Evolutionary conservation across 2,113 vertebrate genomes (phyloP), one percentile per base, ranked within the genome.

Genomic region (Urocitellus parryii): DNA sequence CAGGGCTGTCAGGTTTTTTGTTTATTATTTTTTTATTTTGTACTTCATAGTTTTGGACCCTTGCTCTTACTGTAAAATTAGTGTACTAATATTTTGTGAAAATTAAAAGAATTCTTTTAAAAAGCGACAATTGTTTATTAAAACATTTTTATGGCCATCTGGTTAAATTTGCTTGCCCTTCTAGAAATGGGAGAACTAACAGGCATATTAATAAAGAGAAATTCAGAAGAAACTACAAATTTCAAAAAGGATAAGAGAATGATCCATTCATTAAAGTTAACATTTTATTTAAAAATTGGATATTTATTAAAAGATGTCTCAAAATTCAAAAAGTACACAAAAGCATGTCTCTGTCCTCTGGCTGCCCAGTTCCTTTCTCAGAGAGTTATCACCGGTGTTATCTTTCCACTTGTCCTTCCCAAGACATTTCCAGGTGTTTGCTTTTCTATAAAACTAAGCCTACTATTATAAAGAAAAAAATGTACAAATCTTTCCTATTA

Each of bases 211-310:
- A 82, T 72, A 4, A 48, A 70, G 17, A 92, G 34, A 78, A 18
- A 56, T 58, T 56, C 37, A 77, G 9, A 85, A 88, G 22, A 51
- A 32, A 80, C 4, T n/a, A 37, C 3, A 65, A 25, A 90, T 65
- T 96, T 83, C 24, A 48, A 67, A 95, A 67, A 63, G 4, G 63
- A 83, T 13, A n/a, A 90, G 12, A 34, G n/a, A 67, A 67, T 7
- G 67, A 76, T 42, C 32, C 12, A 53, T 34, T 87, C 32, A 82
- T 81, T 88, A 81, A 79, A 77, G 67, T 53, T 77, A 18, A 63
- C 65, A 53, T 45, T 94, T 96, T 58, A 80, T 86, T 67, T 93
- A 73, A 34, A 93, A 91, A 53, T 82, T 82, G 4, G 6, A 37
- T 61, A 53, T 13, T 79, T 1, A 24, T 53, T 51, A 67, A 67